These are phyloP conservation scores for Oreortyx pictus DNA, from an alignment of 2,797 vertebrate species.

Conservation along the genomic window DNA sequence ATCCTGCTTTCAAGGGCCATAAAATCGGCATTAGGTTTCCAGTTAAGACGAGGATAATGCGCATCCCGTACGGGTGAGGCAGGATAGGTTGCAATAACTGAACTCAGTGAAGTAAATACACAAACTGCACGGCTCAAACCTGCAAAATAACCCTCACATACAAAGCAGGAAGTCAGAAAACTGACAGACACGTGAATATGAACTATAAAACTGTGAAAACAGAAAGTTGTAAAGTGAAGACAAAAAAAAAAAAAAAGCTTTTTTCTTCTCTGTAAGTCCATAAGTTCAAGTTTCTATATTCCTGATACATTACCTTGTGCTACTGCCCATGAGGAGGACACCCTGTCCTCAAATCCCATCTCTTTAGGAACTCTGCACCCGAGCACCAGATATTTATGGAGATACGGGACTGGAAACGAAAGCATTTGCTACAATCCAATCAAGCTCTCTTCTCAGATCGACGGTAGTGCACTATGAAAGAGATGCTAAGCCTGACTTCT, in stretches of 20 bases:
- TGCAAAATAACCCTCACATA: neutral
- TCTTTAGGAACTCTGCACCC: neutral
- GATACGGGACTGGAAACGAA: neutral
- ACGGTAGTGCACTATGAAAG: neutral
- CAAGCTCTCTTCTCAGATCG: neutral
- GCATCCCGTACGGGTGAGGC: neutral
- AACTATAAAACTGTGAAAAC: neutral
- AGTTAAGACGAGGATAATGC: neutral
- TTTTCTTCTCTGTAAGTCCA: neutral
- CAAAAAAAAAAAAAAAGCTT: neutral
- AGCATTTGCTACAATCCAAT: accelerated
- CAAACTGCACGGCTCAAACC: neutral
- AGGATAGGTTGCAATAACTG: neutral
- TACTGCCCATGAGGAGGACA: accelerated
- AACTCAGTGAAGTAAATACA: neutral
- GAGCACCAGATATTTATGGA: neutral
- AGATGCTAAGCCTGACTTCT: neutral
- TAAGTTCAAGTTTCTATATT: neutral
- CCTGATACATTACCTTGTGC: accelerated
- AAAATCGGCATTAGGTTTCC: neutral
- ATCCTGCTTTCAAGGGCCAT: neutral
- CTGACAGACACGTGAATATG: neutral
- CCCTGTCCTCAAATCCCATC: neutral
- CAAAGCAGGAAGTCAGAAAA: neutral
- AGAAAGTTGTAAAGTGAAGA: neutral